Evolutionary conservation across 2,888 invertebrate species (phyloP), one percentile per base, ranked within the genome.

Genomic region (Papilio protenor): DNA sequence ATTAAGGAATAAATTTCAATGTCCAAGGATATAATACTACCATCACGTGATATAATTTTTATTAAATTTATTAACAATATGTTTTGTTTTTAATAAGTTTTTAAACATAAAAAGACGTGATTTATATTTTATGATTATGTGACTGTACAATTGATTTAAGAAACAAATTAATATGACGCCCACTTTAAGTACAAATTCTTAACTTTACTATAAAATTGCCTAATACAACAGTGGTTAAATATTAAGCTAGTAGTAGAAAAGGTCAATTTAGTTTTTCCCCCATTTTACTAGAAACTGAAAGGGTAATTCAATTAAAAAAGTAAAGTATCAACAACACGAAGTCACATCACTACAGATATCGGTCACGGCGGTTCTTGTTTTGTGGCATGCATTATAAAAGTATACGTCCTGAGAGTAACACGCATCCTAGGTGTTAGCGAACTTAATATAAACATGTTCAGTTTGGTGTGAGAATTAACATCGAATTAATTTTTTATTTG

Each of bases 351-450:
- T 75, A 75, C 6, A 1, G 11, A 8, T 52, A 33, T 52, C 55
- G 64, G 40, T 66, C 76, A 16, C 76, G 69, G 59, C 76, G 71
- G n/a, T 72, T 71, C 45, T 12, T 55, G 52, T 49, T 66, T 27
- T 52, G 52, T 47, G 21, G 66, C 69, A n/a, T 47, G 57, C 77
- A 77, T 77, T 73, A 73, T 73, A 73, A 69, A 59, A 57, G 27
- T 45, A 73, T 49, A 47, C 66, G 66, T 69, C 45, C 27, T 55
- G n/a, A 69, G 55, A 55, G 55, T 18, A 73, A 66, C 73, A 55
- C 77, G 77, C 73, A 66, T 57, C 69, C 47, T 73, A 57, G 5
- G n/a, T 52, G 11, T 73, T 73, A 33, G 57, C 40, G 3, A 64
- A 52, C 16, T 45, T 72, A 64, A 61, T 64, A 45, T 57, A 73